Evolutionary conservation across 1,140 invertebrate species (phyloP), one percentile per base, ranked within the genome.

Genomic region (Mamestra configurata): DNA sequence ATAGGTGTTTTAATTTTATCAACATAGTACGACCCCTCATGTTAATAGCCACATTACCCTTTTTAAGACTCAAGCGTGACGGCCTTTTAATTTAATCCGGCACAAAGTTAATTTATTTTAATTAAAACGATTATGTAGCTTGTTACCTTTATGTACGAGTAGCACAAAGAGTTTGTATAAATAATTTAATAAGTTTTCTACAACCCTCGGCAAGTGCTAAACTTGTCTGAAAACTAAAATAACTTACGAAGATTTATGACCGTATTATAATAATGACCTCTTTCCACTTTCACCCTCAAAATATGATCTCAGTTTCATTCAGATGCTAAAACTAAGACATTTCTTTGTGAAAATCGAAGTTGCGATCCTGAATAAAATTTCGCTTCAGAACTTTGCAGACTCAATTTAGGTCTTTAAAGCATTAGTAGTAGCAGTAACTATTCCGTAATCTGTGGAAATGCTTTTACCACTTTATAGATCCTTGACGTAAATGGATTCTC

Each of bases 61-160:
- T 64, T 64, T 64, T 64, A 37, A 13, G 31, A 37, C 31, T 40
- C 18, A 35, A 40, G 35, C 59, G 59, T 64, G 59, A 64, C 31
- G 59, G 18, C 18, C n/a, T 64, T 64, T 64, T 64, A 64, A 40
- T 40, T 10, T 64, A 64, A 18, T 18, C 59, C 15, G 4, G 18
- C 15, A 13, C 51, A 37, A 27, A 55, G 8, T 64, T 20, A 40
- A 40, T 40, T 64, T 64, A 37, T 37, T 64, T 64, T 64, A 64
- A 64, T 64, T 64, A 64, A 64, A 64, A 64, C 27, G 24, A 31
- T 59, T 59, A 55, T 61, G 35, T 10, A 37, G 1, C 43, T 64
- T 18, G 1, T 18, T 64, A 18, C 59, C 35, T 64, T 1, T 31
- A 61, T 18, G 35, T n/a, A n/a, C n/a, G n/a, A n/a, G n/a, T 40